Base-by-base conservation (phyloP, 1,140 invertebrate species). In the Conopomorpha cramerella region DNA sequence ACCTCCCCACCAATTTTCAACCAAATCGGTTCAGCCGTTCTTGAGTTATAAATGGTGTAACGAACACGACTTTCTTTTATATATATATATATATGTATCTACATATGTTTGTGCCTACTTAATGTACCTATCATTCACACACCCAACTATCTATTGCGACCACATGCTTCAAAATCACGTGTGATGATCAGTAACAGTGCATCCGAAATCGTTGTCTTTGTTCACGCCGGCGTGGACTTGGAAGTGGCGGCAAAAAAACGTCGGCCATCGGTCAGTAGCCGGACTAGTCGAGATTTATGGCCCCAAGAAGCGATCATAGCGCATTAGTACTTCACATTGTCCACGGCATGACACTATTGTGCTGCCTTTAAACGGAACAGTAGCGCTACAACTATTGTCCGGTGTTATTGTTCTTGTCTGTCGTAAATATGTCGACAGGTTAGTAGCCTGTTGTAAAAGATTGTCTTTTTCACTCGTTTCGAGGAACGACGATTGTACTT, bases 381-480 rank as follows among this genome's bases (percentile, higher is more conserved):
- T 61, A 57, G 60, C 55, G 14, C 12, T 30, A 30, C 25, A 36
- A 16, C 19, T 14, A 16, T 39, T 11, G 19, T 29, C 29, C 12
- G 16, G 3, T 18, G 13, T 31, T 51, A 48, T 73, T 70, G 64
- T 70, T 67, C 60, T 65, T 58, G 38, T 10, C 32, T 38, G 52
- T 63, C 51, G 49, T 64, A 70, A 73, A 70, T 49, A 62, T 71
- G 68, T 71, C 66, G 60, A 68, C 68, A 73, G 64, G 68, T 73
- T 66, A 43, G n/a, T n/a, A n/a, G 6, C n/a, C 41, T 27, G 23
- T 16, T 34, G 29, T 39, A 49, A 30, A 37, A 26, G 36, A 18
- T 16, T 33, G 15, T 12, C 15, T 30, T 30, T 19, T 30, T 18
- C 15, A 37, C 13, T 15, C 15, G 36, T 37, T 26, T 19, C 28